phyloP scores from a whole-genome alignment of 23 tunicate genomes.

The Halocynthia roretzi region DNA sequence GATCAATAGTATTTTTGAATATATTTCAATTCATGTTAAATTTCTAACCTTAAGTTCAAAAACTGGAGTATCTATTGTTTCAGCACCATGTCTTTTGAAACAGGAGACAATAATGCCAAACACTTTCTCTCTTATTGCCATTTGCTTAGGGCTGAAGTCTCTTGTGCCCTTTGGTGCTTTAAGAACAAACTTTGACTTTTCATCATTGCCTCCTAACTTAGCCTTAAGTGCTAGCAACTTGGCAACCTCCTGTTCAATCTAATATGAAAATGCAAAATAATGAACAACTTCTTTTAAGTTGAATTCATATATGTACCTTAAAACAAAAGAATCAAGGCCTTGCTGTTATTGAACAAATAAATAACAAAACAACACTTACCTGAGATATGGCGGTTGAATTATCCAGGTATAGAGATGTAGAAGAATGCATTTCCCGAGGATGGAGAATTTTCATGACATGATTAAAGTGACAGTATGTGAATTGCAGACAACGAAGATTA shows the following conservation, averaged over 20 bases:
- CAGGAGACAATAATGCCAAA: constrained; percentile 48
- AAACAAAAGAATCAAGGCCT: not conserved
- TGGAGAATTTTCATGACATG: too few species aligned
- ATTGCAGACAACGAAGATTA: too few species aligned
- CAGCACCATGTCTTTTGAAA: constrained; percentile 96
- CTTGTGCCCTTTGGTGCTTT: constrained; percentile 95
- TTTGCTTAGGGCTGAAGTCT: constrained; percentile 78
- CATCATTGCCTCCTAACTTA: constrained; percentile 32
- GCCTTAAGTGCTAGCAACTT: constrained; percentile 75
- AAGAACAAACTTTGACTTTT: constrained; percentile 44
- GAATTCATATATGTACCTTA: not conserved
- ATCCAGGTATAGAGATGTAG: too few species aligned
- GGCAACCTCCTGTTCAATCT: constrained; percentile 86
- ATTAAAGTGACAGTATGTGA: too few species aligned
- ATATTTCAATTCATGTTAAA: too few species aligned
- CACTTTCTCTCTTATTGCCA: constrained; percentile 87
- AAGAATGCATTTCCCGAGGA: too few species aligned
- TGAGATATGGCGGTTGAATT: too few species aligned
- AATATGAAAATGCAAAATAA: not conserved
- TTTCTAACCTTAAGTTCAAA: constrained; percentile 63
- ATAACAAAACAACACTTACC: too few species aligned
- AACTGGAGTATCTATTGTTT: constrained; percentile 96
- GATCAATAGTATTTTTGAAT: too few species aligned
- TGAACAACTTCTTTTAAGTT: not conserved
- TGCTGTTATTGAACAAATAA: too few species aligned